Evolutionary conservation across 53 echinoderm and acorn worm species (phyloP).

Genomic region (Mesocentrotus franciscanus): DNA sequence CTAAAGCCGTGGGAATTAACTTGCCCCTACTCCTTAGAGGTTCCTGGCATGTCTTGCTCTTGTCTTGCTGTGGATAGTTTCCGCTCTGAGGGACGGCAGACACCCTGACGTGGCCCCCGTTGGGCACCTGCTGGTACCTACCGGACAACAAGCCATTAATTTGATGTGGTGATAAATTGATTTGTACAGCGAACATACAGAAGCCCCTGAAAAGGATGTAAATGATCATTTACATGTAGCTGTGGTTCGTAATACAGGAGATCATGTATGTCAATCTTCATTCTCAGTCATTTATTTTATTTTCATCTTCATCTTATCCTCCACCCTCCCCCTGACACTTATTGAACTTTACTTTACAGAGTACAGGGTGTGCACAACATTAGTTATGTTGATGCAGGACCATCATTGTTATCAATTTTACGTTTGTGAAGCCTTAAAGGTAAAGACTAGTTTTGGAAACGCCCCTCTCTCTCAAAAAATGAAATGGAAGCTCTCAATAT

Average conservation of each 20-base stretch:
- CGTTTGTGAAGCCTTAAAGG: no score
- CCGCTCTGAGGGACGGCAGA: neutral
- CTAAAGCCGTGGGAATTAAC: neutral
- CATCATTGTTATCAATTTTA: no score
- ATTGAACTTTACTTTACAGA: no score
- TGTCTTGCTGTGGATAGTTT: neutral
- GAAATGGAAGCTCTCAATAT: no score
- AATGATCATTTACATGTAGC: no score
- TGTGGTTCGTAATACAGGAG: neutral
- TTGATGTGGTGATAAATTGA: conserved; percentile 56
- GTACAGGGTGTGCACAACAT: no score
- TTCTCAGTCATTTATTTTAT: neutral
- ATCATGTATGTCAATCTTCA: neutral
- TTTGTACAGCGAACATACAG: conserved; percentile 43
- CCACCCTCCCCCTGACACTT: neutral
- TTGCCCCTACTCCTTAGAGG: neutral
- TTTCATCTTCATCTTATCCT: neutral
- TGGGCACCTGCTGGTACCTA: conserved; percentile 8
- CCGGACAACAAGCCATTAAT: conserved; percentile 16
- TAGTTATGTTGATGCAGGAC: no score
- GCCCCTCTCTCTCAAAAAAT: no score
- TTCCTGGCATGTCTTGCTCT: neutral
- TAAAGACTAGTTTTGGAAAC: no score
- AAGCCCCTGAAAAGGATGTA: neutral
- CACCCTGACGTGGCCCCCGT: conserved; percentile 26